Evolutionary conservation across 92 coral and sea anemone genomes (phyloP).

Genomic region (Anthopleura xanthogrammica): DNA sequence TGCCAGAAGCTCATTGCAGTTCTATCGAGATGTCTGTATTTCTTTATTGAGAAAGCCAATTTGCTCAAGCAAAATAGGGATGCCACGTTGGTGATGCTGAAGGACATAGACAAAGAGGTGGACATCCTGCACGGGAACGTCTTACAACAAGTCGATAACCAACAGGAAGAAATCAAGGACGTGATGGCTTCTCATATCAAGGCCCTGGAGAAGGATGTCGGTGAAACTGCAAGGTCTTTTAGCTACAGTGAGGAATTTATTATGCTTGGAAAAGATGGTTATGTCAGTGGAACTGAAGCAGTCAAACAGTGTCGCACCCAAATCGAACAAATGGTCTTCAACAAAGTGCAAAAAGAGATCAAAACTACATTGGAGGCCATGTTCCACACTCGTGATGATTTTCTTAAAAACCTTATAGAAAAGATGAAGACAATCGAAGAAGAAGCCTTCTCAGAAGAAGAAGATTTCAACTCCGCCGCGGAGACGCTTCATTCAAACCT

Average conservation of each 20-base stretch:
- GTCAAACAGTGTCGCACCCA: constrained; percentile 44
- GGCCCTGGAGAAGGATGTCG: constrained; percentile 11
- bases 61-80: constrained; percentile 38
- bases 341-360: constrained; percentile 40
- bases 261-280: constrained; percentile 33
- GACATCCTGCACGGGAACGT: constrained; percentile 46
- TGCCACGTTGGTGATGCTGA: constrained; percentile 32
- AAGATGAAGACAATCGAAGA: constrained; percentile 47
- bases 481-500: constrained; percentile 35
- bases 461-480: constrained; percentile 32
- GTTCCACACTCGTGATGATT: constrained; percentile 52
- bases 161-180: constrained; percentile 31
- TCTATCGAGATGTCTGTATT: constrained; percentile 58
- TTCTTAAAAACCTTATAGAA: constrained; percentile 25
- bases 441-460: constrained; percentile 36
- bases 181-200: constrained; percentile 28
- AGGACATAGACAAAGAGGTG: constrained; percentile 34
- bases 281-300: constrained; percentile 39
- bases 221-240: constrained; percentile 40
- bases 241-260: constrained; percentile 39
- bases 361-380: constrained; percentile 32
- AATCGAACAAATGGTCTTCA: constrained; percentile 51
- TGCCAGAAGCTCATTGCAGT: constrained; percentile 47
- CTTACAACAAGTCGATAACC: constrained; percentile 26
- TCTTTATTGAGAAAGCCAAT: constrained; percentile 64